Base-by-base conservation (phyloP, 2,888 invertebrate species). In the Pammene fasciana region DNA sequence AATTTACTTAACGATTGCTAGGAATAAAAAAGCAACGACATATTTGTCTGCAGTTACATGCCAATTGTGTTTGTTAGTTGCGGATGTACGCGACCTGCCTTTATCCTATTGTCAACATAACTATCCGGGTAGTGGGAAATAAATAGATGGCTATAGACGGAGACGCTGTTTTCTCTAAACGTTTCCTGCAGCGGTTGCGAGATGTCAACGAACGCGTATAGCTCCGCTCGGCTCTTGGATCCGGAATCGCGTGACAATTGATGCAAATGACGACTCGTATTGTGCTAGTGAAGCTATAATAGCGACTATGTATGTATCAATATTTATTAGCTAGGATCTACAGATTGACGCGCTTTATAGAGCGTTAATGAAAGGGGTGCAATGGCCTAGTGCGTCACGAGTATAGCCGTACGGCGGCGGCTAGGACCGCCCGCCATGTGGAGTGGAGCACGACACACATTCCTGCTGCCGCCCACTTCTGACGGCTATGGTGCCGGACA, bases 311-410 rank as follows among this genome's bases (percentile, higher is more conserved):
- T 77, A 86, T 87, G 46, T 77, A 86, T 87, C 76, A 86, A 88
- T 88, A 88, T 88, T 84, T 80, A 88, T 87, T 76, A n/a, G n/a
- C n/a, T n/a, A 85, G 79, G 79, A 79, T 79, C 78, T 80, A 73
- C 70, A 80, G 84, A 86, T 86, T 82, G 86, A 87, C 84, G 84
- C 80, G 84, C 83, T 92, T 90, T 90, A 86, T 92, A 90, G 92
- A 91, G 91, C 92, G 87, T 90, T 87, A 85, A 90, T 86, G 91
- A 92, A 90, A 90, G 88, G 89, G 89, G 92, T 90, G 90, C 90
- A 90, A 89, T 82, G 92, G 87, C 90, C 90, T 86, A 83, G 82
- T 83, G 85, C 83, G 83, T 82, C 81, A 83, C 73, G 74, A 75
- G 74, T 74, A 72, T 72, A 74, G 75, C 71, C 76, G 77, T 72